These are phyloP conservation scores for Gila orcuttii DNA, from an alignment of 2,113 vertebrate species.

Conservation along the genomic window DNA sequence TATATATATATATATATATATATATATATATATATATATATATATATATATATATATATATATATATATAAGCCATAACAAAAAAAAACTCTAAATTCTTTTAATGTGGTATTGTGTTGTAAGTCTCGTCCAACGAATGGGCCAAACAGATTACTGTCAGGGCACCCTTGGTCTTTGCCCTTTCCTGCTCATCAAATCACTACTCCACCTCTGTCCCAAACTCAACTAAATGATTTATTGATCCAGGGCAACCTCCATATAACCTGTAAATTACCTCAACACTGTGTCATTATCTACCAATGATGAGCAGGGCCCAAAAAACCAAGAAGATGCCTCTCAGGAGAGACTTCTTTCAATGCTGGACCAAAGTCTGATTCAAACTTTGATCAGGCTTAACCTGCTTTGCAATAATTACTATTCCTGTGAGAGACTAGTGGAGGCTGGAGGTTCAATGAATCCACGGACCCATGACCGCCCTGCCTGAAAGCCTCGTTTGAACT, in stretches of 20 bases:
- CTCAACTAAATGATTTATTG: slow-evolving; percentile 78
- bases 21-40: no score
- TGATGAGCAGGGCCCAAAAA: slow-evolving; percentile 68
- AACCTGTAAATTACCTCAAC: slow-evolving; percentile 76
- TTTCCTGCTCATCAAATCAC: slow-evolving; percentile 28
- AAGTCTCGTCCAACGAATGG: slow-evolving; percentile 28
- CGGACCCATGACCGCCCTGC: slow-evolving; percentile 47
- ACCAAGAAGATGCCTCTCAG: slow-evolving; percentile 64
- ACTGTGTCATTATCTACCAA: slow-evolving; percentile 71
- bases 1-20: no score
- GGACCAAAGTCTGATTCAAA: slow-evolving; percentile 57
- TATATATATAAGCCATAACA: background rate
- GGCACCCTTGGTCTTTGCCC: slow-evolving; percentile 52
- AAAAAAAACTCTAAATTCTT: background rate
- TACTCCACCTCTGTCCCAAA: slow-evolving; percentile 56
- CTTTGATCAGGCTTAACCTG: slow-evolving; percentile 61
- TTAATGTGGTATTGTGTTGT: slow-evolving; percentile 40
- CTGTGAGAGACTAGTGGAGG: slow-evolving; percentile 51
- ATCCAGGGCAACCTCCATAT: slow-evolving; percentile 72
- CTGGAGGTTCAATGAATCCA: slow-evolving; percentile 55
- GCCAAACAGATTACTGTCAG: slow-evolving; percentile 39
- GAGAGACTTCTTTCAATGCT: slow-evolving; percentile 68
- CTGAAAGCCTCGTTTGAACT: slow-evolving; percentile 53
- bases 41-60: background rate
- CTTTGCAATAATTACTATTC: slow-evolving; percentile 60